Evolutionary conservation across 1,140 invertebrate species (phyloP), one percentile per base, ranked within the genome.

Genomic region (Lucilia cuprina): DNA sequence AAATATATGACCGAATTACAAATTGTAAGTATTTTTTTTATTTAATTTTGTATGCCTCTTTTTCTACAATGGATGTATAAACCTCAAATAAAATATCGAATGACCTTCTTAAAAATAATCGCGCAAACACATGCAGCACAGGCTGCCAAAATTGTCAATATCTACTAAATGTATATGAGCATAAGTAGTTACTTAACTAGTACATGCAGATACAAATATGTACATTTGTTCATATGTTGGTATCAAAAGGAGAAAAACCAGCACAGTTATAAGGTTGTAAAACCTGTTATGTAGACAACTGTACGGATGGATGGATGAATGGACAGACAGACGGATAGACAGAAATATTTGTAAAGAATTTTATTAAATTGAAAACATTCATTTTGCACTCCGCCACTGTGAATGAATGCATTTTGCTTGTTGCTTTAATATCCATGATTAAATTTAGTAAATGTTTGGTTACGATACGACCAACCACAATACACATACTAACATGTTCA

Each of bases 1-100:
- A 97, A 97, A 90, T 96, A 98, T 89, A 94, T 98, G 83, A 99
- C 97, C 1, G 95, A 95, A 34, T 92, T 98, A 78, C 97, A 98
- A 93, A 92, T 98, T 93, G 96, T 98, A 93, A 95, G 94, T 93
- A 80, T 21, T 41, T 21, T 70, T 8, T 21, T 70, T 25, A 9
- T 70, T 70, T 19, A 21, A 10, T 21, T 8, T 70, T 21, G 19
- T 70, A 60, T 60, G 14, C 14, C 17, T 60, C 14, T 60, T 60
- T 8, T 70, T 70, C 25, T 65, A 65, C n/a, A 17, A n/a, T 65
- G n/a, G 7, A 65, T 10, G 65, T n/a, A 41, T 5, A 41, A 41
- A 41, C 25, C 60, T 65, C n/a, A 70, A 70, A 70, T 1, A 2
- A 55, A 55, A 21, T 25, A 9, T n/a, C 25, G 19, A 70, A 70